Evolutionary conservation across 92 coral and sea anemone species (phyloP).

Genomic region (Phenganax marumi): DNA sequence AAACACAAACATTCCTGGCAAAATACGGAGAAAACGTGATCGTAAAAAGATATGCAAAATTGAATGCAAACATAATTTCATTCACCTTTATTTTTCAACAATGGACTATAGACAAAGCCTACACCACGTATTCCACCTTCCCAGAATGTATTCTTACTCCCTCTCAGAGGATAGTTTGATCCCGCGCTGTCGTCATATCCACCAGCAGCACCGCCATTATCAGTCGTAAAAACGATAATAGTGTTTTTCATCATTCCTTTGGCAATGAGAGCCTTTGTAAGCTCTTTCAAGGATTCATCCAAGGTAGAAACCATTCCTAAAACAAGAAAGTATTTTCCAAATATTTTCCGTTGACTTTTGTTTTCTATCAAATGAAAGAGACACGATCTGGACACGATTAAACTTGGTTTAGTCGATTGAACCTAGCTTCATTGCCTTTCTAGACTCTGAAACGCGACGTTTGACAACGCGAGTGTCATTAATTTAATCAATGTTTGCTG

Average conservation of each 20-base stretch:
- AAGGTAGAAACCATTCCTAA: constrained; percentile 90
- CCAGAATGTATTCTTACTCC: constrained; percentile 94
- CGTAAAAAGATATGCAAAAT: too few species aligned
- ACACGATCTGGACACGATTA: too few species aligned
- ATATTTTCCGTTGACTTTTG: neutral
- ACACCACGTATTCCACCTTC: constrained; percentile 99
- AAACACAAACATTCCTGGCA: too few species aligned
- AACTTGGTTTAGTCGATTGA: too few species aligned
- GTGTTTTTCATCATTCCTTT: constrained; percentile 87
- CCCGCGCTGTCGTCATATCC: constrained; percentile 97
- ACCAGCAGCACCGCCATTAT: constrained; percentile 99
- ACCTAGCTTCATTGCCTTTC: too few species aligned
- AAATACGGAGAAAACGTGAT: too few species aligned
- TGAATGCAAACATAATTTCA: neutral
- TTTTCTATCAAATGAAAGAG: too few species aligned
- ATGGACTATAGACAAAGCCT: constrained; percentile 93
- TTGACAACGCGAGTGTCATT: too few species aligned
- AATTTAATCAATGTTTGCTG: neutral
- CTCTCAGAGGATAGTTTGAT: constrained; percentile 94
- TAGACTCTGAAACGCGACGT: too few species aligned
- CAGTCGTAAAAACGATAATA: constrained; percentile 91
- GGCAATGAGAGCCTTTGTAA: constrained; percentile 73
- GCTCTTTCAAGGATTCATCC: constrained; percentile 84
- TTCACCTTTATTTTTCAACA: constrained; percentile 79
- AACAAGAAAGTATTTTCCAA: neutral